Evolutionary conservation across 2,113 vertebrate species (phyloP).

Genomic region (Lathamus discolor): DNA sequence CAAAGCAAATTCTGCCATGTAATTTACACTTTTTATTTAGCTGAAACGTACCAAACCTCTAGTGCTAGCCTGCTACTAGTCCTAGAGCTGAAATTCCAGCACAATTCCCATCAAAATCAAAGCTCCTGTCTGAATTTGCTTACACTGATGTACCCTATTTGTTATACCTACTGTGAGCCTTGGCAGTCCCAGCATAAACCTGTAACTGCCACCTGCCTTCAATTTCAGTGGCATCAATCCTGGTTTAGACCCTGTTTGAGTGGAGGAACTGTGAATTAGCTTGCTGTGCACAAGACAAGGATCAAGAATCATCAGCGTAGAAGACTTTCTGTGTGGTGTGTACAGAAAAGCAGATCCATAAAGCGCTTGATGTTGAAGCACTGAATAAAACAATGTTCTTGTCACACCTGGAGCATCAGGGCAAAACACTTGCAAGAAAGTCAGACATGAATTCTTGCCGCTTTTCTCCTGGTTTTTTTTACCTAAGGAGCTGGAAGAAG

Average conservation of each 20-base stretch:
- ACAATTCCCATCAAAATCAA: not conserved
- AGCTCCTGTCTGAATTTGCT: not conserved
- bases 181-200: not conserved
- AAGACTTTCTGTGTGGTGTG: fast-evolving
- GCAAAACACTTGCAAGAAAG: not conserved
- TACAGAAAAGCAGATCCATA: not conserved
- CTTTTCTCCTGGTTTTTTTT: not conserved
- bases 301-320: fast-evolving
- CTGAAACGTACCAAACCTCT: not conserved
- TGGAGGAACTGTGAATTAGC: not conserved
- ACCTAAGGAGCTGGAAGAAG: not conserved
- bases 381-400: not conserved
- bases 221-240: not conserved
- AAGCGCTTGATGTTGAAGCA: not conserved
- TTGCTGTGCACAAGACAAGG: not conserved
- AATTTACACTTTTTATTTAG: conserved; percentile 34
- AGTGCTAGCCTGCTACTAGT: not conserved
- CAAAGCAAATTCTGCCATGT: not conserved
- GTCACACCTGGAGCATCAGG: not conserved
- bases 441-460: not conserved
- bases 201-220: not conserved
- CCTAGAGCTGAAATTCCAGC: not conserved
- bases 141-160: fast-evolving
- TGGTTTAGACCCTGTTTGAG: not conserved
- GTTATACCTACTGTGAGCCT: fast-evolving